A percentile compares a stretch with the other conserved stretches of the same genome.
These are phyloP conservation scores for Amphipyra tragopoginis DNA, from an alignment of 2,888 invertebrate genomes.

Conservation along the genomic window DNA sequence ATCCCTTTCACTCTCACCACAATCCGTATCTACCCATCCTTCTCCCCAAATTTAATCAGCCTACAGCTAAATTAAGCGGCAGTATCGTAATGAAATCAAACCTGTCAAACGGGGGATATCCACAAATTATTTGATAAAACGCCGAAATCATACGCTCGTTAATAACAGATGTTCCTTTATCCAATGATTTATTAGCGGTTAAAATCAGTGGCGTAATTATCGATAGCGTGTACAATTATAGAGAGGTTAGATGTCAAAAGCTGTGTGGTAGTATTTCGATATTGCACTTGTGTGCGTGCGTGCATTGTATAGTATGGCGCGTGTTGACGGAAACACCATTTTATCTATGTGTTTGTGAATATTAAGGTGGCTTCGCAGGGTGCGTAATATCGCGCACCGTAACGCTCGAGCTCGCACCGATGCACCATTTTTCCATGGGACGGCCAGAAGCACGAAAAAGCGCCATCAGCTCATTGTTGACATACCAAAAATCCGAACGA, in stretches of 20 bases:
- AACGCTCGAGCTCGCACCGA: too few species aligned
- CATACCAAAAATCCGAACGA: too few species aligned
- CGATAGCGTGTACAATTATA: constrained; percentile 9
- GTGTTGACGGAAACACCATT: too few species aligned
- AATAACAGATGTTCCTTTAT: constrained; percentile 34
- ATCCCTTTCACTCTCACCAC: not conserved
- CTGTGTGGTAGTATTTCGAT: constrained; percentile 10
- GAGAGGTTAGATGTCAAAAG: constrained; percentile 17
- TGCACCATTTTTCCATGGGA: too few species aligned
- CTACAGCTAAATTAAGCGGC: constrained; percentile 35
- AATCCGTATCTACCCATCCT: constrained; percentile 3
- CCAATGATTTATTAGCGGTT: constrained; percentile 38
- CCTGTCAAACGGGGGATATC: constrained; percentile 42
- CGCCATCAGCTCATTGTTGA: too few species aligned
- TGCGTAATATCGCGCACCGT: too few species aligned
- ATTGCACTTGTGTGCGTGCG: not conserved
- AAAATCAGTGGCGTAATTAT: constrained; percentile 33
- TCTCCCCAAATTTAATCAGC: constrained; percentile 36
- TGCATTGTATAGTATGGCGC: not conserved
- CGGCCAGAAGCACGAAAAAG: too few species aligned
- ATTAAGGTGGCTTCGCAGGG: too few species aligned
- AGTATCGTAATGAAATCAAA: constrained; percentile 55
- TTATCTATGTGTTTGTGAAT: not conserved
- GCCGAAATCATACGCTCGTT: constrained; percentile 44
- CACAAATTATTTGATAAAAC: constrained; percentile 54